Percentiles rank a stretch among this genome's conserved stretches.
These are phyloP conservation scores for Darevskia mixta DNA, from an alignment of 2,797 vertebrate species.

Conservation along the genomic window DNA sequence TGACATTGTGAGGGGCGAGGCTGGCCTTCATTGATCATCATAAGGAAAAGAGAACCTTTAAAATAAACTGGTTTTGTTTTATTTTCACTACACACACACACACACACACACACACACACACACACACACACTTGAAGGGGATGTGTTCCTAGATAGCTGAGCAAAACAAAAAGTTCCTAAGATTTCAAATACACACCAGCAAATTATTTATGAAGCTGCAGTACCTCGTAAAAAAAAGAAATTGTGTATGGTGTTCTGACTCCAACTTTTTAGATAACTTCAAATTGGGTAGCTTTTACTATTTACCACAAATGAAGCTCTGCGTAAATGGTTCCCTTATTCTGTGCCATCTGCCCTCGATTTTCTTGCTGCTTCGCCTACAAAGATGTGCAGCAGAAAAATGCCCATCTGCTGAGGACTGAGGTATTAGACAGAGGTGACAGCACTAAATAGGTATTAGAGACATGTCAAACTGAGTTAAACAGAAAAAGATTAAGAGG, in stretches of 20 bases:
- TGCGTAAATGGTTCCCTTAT: conserved; percentile 54
- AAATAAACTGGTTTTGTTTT: background rate
- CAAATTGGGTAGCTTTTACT: conserved; percentile 53
- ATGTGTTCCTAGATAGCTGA: no score
- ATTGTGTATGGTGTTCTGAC: background rate
- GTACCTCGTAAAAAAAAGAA: background rate
- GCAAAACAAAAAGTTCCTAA: background rate
- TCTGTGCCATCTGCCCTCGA: conserved; percentile 58
- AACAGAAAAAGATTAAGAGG: conserved; percentile 66
- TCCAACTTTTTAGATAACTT: conserved; percentile 27
- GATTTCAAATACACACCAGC: background rate
- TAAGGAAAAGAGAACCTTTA: background rate
- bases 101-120: no score
- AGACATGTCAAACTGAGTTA: conserved; percentile 72
- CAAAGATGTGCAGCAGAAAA: conserved; percentile 60
- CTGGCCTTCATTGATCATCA: background rate
- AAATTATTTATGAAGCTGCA: background rate
- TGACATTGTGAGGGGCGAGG: background rate
- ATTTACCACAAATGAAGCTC: conserved; percentile 57
- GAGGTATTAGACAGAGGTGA: conserved; percentile 71
- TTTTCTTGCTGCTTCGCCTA: conserved; percentile 58
- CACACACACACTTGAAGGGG: background rate
- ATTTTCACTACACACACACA: no score
- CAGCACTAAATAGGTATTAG: conserved; percentile 74
- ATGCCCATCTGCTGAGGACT: conserved; percentile 63